These are phyloP conservation scores for Diadophis punctatus DNA, from an alignment of 2,113 vertebrate genomes.

Conservation along the genomic window DNA sequence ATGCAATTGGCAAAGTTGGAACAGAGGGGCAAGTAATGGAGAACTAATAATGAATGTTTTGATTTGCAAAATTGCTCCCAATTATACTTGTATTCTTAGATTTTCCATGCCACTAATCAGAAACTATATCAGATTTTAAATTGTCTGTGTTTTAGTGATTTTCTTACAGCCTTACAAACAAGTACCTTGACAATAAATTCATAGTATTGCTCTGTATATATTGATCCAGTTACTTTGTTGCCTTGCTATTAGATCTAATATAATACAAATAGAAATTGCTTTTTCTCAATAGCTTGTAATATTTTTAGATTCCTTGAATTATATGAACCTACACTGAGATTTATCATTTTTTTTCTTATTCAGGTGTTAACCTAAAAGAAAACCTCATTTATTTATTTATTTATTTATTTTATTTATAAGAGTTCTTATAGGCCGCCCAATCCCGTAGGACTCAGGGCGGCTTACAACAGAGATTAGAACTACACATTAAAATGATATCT, in stretches of 20 bases:
- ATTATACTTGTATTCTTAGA: not conserved
- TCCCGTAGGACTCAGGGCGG: no score
- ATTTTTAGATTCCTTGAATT: not conserved
- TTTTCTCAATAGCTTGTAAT: not conserved
- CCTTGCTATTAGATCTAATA: not conserved
- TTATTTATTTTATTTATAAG: no score
- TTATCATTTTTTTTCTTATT: not conserved
- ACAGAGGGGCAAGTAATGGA: not conserved
- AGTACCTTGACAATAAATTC: not conserved
- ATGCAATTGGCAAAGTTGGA: not conserved
- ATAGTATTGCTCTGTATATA: not conserved
- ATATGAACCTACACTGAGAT: not conserved
- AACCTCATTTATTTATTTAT: no score
- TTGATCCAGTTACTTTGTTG: not conserved
- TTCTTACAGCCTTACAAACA: not conserved
- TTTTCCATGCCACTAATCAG: not conserved
- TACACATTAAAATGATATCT: no score
- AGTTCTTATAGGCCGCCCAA: no score
- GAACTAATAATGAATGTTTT: not conserved
- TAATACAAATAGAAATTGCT: not conserved
- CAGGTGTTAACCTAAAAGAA: not conserved
- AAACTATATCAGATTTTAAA: not conserved
- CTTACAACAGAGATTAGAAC: no score
- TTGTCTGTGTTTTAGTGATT: not conserved
- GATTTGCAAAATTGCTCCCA: not conserved